Conservation (phyloP, 2,797 vertebrate genomes). For the Kryptopterus vitreolus region DNA sequence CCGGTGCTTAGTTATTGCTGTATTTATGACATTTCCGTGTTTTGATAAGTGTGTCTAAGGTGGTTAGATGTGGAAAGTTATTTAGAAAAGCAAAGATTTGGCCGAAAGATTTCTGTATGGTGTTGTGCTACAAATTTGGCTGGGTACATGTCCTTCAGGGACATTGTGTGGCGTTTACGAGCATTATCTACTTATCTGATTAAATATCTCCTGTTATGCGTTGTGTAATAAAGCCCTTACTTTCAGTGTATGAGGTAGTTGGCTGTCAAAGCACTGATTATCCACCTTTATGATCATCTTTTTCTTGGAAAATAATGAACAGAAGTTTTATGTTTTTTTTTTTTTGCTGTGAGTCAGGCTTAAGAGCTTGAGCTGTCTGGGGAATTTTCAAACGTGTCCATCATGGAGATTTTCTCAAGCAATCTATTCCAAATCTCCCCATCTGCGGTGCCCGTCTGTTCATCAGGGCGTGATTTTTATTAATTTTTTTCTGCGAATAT, state of each 20-base stretch:
- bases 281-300: background rate
- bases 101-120: background rate
- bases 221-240: background rate
- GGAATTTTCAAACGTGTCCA: constrained; percentile 66
- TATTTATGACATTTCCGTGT: constrained; percentile 23
- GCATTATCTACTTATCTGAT: background rate
- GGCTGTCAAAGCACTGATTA: background rate
- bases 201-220: background rate
- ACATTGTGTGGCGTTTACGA: background rate
- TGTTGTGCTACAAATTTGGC: background rate
- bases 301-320: constrained; percentile 31
- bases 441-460: constrained; percentile 74
- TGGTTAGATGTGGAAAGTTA: background rate
- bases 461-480: constrained; percentile 24
- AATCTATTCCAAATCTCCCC: constrained; percentile 68
- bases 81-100: constrained; percentile 2
- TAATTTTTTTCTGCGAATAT: background rate
- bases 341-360: constrained; percentile 56
- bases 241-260: background rate
- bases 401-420: constrained; percentile 65
- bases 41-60: background rate
- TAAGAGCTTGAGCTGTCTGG: constrained; percentile 45
- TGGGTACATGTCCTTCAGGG: background rate
- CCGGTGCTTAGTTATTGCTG: constrained; percentile 21
- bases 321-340: constrained; percentile 48